These are phyloP conservation scores for Falco peregrinus DNA, from an alignment of 2,797 vertebrate genomes.

Conservation along the genomic window DNA sequence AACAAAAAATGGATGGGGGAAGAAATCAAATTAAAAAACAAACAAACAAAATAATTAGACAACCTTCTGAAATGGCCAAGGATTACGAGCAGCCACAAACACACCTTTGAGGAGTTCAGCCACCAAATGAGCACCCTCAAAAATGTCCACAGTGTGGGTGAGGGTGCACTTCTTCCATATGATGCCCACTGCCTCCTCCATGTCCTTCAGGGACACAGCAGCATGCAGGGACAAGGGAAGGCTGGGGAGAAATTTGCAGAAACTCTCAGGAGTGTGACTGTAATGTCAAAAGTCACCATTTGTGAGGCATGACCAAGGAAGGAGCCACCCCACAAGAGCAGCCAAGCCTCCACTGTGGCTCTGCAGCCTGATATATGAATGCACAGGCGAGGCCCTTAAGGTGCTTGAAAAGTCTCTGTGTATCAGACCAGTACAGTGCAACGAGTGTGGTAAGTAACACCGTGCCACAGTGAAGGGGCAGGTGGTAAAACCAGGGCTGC, in stretches of 20 bases:
- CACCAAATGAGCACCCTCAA: neutral
- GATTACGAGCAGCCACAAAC: neutral
- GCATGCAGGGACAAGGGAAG: accelerated
- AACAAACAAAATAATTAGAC: too few species aligned
- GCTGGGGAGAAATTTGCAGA: neutral
- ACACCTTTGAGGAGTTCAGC: neutral
- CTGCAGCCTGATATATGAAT: neutral
- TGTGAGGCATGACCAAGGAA: accelerated
- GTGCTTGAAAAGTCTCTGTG: neutral
- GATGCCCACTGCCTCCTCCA: too few species aligned
- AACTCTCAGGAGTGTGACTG: neutral
- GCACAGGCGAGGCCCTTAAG: neutral
- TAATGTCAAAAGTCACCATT: neutral
- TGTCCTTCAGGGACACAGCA: accelerated
- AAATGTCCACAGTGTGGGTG: accelerated
- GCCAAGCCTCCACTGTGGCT: neutral
- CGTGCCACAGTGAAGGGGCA: neutral
- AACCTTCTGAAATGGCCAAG: neutral
- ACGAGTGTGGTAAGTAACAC: neutral
- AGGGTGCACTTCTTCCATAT: neutral
- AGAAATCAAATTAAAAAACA: neutral
- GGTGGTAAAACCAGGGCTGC: neutral
- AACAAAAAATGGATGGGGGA: too few species aligned
- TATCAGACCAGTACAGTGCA: neutral
- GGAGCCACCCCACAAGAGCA: neutral